Base-by-base conservation (phyloP, 2,113 vertebrate genomes). In the Vidua macroura region DNA sequence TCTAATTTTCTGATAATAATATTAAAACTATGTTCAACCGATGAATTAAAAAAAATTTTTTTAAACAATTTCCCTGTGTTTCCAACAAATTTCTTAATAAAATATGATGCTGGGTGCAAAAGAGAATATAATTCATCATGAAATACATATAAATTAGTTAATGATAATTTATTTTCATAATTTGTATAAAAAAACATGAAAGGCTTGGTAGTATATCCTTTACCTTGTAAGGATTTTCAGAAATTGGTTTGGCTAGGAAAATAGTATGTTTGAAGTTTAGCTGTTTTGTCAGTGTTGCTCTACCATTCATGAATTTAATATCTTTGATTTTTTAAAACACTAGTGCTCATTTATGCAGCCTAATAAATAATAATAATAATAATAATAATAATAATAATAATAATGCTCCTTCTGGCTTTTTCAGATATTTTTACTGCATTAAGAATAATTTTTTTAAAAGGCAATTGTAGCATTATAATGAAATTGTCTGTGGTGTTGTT, bases 1-100 rank as follows among this genome's bases (percentile, higher is more conserved):
- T 90, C 35, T 76, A 86, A 96, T 92, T 72, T 94, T 68, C 83
- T 28, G 6, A n/a, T 90, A 68, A 52, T 85, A 68, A 67, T 76
- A 75, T 30, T 72, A 79, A 69, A 62, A 56, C 30, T 35, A 68
- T 1, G 2, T 25, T 46, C 53, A 67, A n/a, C 9, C 9, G n/a
- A 84, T 78, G 15, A 88, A 91, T 85, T 60, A 31, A 13, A 75
- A 72, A 41, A 81, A 76, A 51, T 39, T 7, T 3, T 62, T 43
- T 72, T 25, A 66, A 95, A 74, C 48, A 52, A 76, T 62, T 77
- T 41, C n/a, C 56, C 51, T n/a, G 8, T 46, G 46, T 51, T 93
- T 89, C 49, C 51, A 69, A 37, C 14, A 60, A 44, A 31, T 55
- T 93, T 78, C 55, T 80, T 63, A 11, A 35, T 85, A 59, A 72